Evolutionary conservation across 64 coral and sea anemone genomes (phyloP), one percentile per base, ranked within the genome.

Genomic region (Montipora foliosa): DNA sequence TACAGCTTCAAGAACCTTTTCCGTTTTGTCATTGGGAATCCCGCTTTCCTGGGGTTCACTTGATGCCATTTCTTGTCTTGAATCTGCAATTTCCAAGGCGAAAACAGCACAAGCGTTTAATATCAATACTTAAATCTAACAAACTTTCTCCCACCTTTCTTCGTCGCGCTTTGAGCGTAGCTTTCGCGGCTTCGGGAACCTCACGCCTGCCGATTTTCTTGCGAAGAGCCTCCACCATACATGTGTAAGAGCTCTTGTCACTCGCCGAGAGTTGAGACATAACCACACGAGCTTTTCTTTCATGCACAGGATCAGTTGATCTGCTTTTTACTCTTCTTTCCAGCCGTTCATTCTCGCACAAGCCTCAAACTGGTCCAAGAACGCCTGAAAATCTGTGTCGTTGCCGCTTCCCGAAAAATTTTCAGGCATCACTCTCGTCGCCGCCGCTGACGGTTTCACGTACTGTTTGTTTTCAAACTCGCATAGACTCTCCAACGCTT

Each of bases 321-420:
- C 70, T 37, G 44, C 37, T 13, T 80, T 90, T 46, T 90, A n/a
- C 14, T 90, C 9, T 5, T 10, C 88, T 5, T 47, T 67, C 76
- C 88, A 84, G 79, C 66, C 49, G 19, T 81, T 92, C 68, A 83
- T 83, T 49, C 79, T 82, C 58, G 68, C 90, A 50, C 79, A 92
- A 24, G 46, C 90, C 11, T 92, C 51, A 53, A 92, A 92, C 25
- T 84, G 22, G 22, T 92, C 79, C 49, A 92, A 75, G 60, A 92
- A 92, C 37, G 90, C 69, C 79, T 84, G 44, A 24, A 92, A 83
- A 22, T 91, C 90, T 3, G 90, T 92, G 67, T 92, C 22, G 49
- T 92, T 92, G 25, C 90, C 90, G 61, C 90, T 92, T 19, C 50
- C 79, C 16, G 79, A 74, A 46, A 92, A 92, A 37, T 62, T 92